Percentiles rank a stretch among this genome's conserved stretches.
Evolutionary conservation across 1,140 invertebrate genomes (phyloP).

Genomic region (Lethrus apterus): DNA sequence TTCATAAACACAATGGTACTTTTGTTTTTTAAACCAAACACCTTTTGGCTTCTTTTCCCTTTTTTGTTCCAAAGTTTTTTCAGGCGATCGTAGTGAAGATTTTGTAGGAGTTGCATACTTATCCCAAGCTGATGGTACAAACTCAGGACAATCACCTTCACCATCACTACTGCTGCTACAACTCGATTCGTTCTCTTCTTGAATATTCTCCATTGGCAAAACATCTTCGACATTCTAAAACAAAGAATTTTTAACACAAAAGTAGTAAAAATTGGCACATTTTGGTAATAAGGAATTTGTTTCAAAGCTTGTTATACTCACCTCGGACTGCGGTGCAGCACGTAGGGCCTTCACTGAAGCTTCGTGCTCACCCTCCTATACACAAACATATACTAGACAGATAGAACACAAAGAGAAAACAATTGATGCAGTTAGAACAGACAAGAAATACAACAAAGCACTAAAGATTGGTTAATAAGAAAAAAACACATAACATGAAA

Average conservation of each 20-base stretch:
- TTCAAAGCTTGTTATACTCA: constrained; percentile 25
- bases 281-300: not conserved
- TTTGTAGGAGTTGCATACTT: constrained; percentile 49
- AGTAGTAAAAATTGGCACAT: constrained; percentile 2
- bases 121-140: constrained; percentile 54
- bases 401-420: too few relatives aligned
- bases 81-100: constrained; percentile 49
- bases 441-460: too few relatives aligned
- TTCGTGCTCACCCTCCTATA: constrained; percentile 43
- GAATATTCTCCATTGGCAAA: constrained; percentile 23
- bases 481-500: too few relatives aligned
- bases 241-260: not conserved
- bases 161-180: constrained; percentile 44
- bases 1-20: constrained; percentile 74
- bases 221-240: constrained; percentile 6
- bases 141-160: constrained; percentile 51
- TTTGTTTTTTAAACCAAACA: constrained; percentile 75
- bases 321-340: constrained; percentile 37
- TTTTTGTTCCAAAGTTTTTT: constrained; percentile 37
- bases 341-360: constrained; percentile 39
- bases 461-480: too few relatives aligned
- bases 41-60: constrained; percentile 43
- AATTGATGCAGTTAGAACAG: too few relatives aligned
- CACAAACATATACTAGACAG: constrained; percentile 1
- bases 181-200: constrained; percentile 24